Conservation (phyloP, 2,888 invertebrate genomes). For the Cetonia aurata region DNA sequence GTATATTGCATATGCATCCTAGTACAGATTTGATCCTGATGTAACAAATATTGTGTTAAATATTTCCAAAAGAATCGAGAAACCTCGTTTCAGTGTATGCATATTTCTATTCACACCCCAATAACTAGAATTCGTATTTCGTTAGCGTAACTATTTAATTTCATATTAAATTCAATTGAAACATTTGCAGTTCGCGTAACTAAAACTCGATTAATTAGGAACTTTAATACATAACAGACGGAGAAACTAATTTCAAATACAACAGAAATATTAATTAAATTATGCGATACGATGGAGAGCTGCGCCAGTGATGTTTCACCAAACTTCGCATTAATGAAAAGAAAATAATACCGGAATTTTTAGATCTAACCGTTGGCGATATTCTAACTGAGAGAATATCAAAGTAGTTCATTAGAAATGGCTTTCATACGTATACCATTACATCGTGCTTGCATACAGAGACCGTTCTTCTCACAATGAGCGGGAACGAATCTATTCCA, state of each 20-base stretch:
- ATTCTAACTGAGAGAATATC: neutral
- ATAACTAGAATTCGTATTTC: constrained; percentile 1
- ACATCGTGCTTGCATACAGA: too few species aligned
- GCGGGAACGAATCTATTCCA: too few species aligned
- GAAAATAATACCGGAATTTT: constrained; percentile 8
- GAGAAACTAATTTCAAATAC: constrained; percentile 22
- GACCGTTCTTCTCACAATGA: too few species aligned
- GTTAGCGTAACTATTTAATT: constrained; percentile 11
- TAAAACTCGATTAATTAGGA: constrained; percentile 14
- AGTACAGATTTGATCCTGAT: too few species aligned
- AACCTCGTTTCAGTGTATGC: too few species aligned
- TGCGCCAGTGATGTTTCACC: too few species aligned
- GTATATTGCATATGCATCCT: too few species aligned
- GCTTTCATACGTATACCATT: too few species aligned
- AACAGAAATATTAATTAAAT: constrained; percentile 24
- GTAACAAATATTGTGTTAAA: too few species aligned
- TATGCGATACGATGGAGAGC: neutral
- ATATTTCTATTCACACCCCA: neutral
- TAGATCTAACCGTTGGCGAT: neutral
- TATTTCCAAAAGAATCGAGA: too few species aligned
- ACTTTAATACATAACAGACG: constrained; percentile 1
- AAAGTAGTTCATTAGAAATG: constrained; percentile 12
- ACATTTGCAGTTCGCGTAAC: constrained; percentile 6
- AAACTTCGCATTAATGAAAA: constrained; percentile 14
- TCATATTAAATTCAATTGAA: constrained; percentile 25